Evolutionary conservation across 1,140 invertebrate genomes (phyloP).

Genomic region (Archivesica marissinica): DNA sequence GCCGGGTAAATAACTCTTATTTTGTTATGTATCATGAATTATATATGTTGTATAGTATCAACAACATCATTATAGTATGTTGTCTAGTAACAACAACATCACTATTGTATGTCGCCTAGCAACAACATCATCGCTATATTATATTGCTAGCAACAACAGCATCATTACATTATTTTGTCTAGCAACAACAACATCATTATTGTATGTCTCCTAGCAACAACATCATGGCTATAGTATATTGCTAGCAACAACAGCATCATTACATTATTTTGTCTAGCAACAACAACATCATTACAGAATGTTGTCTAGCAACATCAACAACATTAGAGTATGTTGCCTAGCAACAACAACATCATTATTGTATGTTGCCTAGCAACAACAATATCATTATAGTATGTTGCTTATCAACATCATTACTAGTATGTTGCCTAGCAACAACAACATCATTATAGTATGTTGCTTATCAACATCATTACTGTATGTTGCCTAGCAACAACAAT

Average conservation of each 20-base stretch:
- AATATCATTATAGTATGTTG: not conserved
- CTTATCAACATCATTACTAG: no score
- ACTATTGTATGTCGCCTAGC: not conserved
- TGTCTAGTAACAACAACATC: no score
- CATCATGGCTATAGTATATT: not conserved
- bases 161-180: no score
- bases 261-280: not conserved
- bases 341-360: no score
- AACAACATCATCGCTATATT: not conserved
- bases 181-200: no score
- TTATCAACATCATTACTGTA: not conserved
- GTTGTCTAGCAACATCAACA: not conserved
- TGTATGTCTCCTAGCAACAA: not conserved
- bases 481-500: not conserved
- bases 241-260: not conserved
- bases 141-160: no score
- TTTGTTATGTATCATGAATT: not conserved
- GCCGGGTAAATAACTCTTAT: conserved; percentile 8
- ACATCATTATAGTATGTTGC: not conserved
- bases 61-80: not conserved
- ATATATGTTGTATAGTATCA: not conserved
- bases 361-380: not conserved
- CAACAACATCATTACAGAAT: not conserved
- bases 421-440: no score
- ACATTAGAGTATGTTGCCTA: not conserved